Percentiles rank a stretch among this genome's conserved stretches.
Conservation (phyloP, 1,140 invertebrate species). For the Whitmania pigra region DNA sequence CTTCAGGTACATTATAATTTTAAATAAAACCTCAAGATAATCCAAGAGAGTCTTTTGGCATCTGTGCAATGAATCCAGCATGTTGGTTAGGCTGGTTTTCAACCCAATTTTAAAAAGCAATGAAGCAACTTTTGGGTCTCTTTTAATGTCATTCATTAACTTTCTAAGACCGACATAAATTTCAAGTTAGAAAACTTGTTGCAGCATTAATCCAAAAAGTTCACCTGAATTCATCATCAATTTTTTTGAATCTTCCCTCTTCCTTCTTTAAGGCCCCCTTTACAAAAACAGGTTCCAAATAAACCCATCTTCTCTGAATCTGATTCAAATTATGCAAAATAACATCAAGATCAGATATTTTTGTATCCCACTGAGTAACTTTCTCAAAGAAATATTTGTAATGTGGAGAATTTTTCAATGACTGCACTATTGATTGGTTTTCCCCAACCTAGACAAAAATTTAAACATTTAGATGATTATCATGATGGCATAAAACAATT, state of each 20-base stretch:
- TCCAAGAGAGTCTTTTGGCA: slow-evolving; percentile 89
- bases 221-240: slow-evolving; percentile 75
- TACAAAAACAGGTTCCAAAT: slow-evolving; percentile 89
- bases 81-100: slow-evolving; percentile 57
- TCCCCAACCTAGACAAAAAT: slow-evolving; percentile 62
- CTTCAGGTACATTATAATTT: neutral
- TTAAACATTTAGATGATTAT: too few relatives aligned
- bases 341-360: slow-evolving; percentile 61
- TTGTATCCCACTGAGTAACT: slow-evolving; percentile 65
- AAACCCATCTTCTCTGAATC: slow-evolving; percentile 90
- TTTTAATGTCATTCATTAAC: slow-evolving; percentile 53
- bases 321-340: slow-evolving; percentile 62
- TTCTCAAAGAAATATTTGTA: slow-evolving; percentile 64
- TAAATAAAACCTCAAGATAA: slow-evolving; percentile 66
- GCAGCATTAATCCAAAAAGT: neutral
- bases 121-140: slow-evolving; percentile 66
- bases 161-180: slow-evolving; percentile 26
- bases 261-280: slow-evolving; percentile 67
- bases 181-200: neutral
- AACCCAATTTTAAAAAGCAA: slow-evolving; percentile 64
- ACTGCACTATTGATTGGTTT: slow-evolving; percentile 76
- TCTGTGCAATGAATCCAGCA: slow-evolving; percentile 71
- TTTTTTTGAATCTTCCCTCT: slow-evolving; percentile 66
- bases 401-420: slow-evolving; percentile 67
- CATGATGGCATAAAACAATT: neutral